Base-by-base conservation (phyloP, 2,113 vertebrate genomes). In the Epinephelus lanceolatus region DNA sequence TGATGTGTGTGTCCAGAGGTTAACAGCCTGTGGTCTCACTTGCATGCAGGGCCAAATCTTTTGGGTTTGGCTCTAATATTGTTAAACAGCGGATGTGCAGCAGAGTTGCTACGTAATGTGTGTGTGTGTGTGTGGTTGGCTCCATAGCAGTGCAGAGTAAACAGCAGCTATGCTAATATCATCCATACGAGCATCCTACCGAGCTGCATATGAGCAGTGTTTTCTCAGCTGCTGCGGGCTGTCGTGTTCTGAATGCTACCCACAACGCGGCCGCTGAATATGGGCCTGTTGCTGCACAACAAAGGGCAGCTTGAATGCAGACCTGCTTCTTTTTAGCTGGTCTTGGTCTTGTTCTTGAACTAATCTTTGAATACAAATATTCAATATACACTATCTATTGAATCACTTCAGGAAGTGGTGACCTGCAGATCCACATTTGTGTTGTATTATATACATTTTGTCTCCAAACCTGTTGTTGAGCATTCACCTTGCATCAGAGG, bases 201-300 rank as follows among this genome's bases (percentile, higher is more conserved):
- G 60, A 86, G 86, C 88, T 82, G 65, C 89, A 79, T 75, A 69
- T 77, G 84, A 88, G 86, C 78, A 18, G 56, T 94, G 89, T 93
- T 93, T 93, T 92, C 78, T 91, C 91, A 93, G 92, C 92, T 94
- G 91, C 85, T 84, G 87, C 17, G 84, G 89, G 79, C 75, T 75
- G 86, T 71, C 15, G 70, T 1, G 56, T 77, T 78, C 78, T 80
- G 84, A 73, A 86, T 13, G 51, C 27, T 86, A 59, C 63, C 86
- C 86, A 78, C 74, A 87, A 75, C 33, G 69, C 53, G 23, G 49
- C 85, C 77, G 66, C 90, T 76, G 71, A 91, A 68, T 73, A 61
- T 65, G 71, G 74, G 78, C 62, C 78, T 69, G 78, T 76, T 83
- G 83, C 80, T 75, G 57, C 69, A 84, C 76, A 87, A 88, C 85